Evolutionary conservation across 2,888 invertebrate species (phyloP).

Genomic region (Macrosiphum euphorbiae): DNA sequence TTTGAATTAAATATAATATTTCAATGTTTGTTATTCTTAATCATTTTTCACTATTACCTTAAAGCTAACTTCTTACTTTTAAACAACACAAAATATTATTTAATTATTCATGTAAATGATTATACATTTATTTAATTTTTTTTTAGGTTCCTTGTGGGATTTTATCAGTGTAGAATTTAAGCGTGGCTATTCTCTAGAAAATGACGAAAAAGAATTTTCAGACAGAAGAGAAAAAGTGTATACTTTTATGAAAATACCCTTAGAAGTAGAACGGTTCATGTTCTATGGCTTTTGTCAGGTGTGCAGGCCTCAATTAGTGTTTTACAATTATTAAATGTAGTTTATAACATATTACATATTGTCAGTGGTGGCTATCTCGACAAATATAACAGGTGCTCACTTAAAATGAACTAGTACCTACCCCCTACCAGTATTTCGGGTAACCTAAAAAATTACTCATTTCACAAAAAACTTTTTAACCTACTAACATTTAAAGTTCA

Average conservation of each 20-base stretch:
- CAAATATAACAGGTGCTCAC: too few relatives aligned
- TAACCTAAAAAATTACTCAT: too few relatives aligned
- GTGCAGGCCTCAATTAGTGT: constrained; percentile 42
- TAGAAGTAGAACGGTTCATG: constrained; percentile 93
- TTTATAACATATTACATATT: neutral
- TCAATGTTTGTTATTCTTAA: neutral
- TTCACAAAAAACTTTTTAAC: too few relatives aligned
- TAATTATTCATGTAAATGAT: neutral
- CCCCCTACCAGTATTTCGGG: too few relatives aligned
- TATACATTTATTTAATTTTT: neutral
- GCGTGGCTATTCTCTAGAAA: constrained; percentile 92
- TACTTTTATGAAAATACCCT: constrained; percentile 95
- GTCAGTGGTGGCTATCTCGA: too few relatives aligned
- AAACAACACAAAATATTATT: neutral
- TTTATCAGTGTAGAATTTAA: constrained; percentile 91
- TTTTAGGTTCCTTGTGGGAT: constrained; percentile 70
- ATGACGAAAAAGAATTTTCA: constrained; percentile 94
- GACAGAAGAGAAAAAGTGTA: constrained; percentile 96
- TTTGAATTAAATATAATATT: too few relatives aligned
- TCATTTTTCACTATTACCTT: neutral
- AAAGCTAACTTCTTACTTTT: neutral
- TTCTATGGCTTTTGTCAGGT: constrained; percentile 91
- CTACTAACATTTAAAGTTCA: too few relatives aligned
- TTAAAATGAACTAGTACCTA: too few relatives aligned
- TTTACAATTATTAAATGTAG: neutral